Evolutionary conservation across 2,113 vertebrate genomes (phyloP).

Genomic region (Balaeniceps rex): DNA sequence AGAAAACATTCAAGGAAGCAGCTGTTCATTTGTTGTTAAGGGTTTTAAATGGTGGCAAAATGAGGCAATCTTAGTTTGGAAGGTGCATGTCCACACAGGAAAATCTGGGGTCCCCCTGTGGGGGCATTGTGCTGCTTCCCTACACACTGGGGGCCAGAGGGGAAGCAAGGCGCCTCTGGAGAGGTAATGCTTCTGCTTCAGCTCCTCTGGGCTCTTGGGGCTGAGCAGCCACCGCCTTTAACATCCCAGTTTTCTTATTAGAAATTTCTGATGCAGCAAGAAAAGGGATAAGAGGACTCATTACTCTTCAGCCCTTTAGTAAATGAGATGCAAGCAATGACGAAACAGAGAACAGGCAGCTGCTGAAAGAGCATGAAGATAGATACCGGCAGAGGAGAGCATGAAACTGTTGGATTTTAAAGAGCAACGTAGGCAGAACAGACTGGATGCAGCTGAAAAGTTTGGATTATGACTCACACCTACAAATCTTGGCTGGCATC

Average conservation of each 20-base stretch:
- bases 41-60: background rate
- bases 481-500: background rate
- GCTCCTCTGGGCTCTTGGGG: background rate
- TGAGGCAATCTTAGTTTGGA: background rate
- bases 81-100: background rate
- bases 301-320: background rate
- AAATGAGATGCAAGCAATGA: background rate
- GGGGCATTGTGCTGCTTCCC: background rate
- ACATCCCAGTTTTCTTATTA: background rate
- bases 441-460: background rate
- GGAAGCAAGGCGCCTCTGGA: background rate
- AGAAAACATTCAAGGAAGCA: background rate
- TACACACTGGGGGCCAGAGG: background rate
- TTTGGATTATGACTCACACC: conserved; percentile 6
- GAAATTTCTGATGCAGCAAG: background rate
- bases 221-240: background rate
- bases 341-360: background rate
- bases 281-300: background rate
- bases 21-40: background rate
- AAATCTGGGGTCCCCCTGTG: background rate
- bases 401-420: background rate
- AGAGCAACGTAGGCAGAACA: background rate
- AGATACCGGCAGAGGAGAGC: background rate
- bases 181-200: background rate
- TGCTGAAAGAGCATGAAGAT: background rate